Evolutionary conservation across 92 coral and sea anemone genomes (phyloP), one percentile per base, ranked within the genome.

Genomic region (Meandrina meandrites): DNA sequence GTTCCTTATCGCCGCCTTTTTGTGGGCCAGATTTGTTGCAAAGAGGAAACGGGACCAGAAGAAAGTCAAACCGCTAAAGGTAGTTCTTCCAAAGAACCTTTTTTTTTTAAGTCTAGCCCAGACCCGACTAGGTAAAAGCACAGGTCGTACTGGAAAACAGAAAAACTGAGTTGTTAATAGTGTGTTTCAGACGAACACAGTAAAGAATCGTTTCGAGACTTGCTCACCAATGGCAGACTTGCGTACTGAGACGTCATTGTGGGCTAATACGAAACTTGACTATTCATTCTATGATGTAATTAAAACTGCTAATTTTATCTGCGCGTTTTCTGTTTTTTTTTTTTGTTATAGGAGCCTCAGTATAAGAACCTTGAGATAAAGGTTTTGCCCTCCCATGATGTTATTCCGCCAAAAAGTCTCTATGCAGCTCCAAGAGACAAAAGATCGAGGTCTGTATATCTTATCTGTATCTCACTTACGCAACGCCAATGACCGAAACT

Each of bases 1-100:
- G 75, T 85, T 92, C 14, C 86, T 92, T n/a, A 18, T 90, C n/a
- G 11, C 78, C 50, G 79, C 91, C n/a, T 64, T 87, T 45, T 31
- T 88, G 10, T 84, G 79, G 81, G 86, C 86, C 27, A 92, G 66
- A 35, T 90, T 81, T 60, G 93, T 75, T 24, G 81, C 78, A 19
- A 79, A 83, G 74, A 87, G 87, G 54, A 90, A 91, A 82, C 87
- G 87, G 60, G 80, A 86, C 40, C 85, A 79, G 24, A 62, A 78
- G 28, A 91, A 83, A n/a, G 89, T 81, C 48, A 32, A 50, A 2
- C 89, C 85, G 16, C n/a, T 68, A 18, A 80, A 86, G 80, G 79
- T 40, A n/a, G n/a, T 73, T 73, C 4, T 40, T 40, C n/a, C n/a
- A n/a, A n/a, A n/a, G n/a, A n/a, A n/a, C n/a, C n/a, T n/a, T n/a